A percentile compares a stretch with the other conserved stretches of the same genome.
Evolutionary conservation across 2,888 invertebrate species (phyloP).

Genomic region (Megalurothrips usitatus): DNA sequence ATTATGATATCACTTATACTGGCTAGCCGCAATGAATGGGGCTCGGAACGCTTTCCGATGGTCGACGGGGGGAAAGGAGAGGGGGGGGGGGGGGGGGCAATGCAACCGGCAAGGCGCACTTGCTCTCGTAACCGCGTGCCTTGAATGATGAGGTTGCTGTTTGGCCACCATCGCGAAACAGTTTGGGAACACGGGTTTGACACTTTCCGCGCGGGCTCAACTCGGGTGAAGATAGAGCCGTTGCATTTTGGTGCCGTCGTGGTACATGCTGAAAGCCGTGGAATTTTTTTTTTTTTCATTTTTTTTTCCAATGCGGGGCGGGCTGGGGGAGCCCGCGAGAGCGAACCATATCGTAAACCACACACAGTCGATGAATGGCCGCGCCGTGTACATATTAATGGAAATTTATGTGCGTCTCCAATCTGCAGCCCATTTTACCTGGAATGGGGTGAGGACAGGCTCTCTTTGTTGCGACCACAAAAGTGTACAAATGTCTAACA

Average conservation of each 20-base stretch:
- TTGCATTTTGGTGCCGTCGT: neutral
- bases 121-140: neutral
- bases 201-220: neutral
- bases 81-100: neutral
- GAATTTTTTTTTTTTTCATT: neutral
- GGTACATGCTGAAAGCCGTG: neutral
- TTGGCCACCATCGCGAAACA: too few species aligned
- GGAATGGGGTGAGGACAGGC: slow-evolving; percentile 17
- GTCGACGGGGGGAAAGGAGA: neutral
- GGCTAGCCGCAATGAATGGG: neutral
- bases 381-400: slow-evolving; percentile 19
- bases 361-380: slow-evolving; percentile 24
- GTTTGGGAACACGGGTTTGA: neutral
- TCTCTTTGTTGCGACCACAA: slow-evolving; percentile 13
- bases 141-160: neutral
- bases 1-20: slow-evolving; percentile 14
- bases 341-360: neutral
- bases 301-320: neutral
- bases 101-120: neutral
- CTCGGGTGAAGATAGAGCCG: too few species aligned
- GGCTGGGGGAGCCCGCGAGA: too few species aligned
- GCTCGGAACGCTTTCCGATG: too few species aligned
- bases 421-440: slow-evolving; percentile 18
- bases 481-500: slow-evolving; percentile 22
- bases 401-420: slow-evolving; percentile 24